Conservation (phyloP, 2,888 invertebrate genomes). For the Cosmopolites sordidus region DNA sequence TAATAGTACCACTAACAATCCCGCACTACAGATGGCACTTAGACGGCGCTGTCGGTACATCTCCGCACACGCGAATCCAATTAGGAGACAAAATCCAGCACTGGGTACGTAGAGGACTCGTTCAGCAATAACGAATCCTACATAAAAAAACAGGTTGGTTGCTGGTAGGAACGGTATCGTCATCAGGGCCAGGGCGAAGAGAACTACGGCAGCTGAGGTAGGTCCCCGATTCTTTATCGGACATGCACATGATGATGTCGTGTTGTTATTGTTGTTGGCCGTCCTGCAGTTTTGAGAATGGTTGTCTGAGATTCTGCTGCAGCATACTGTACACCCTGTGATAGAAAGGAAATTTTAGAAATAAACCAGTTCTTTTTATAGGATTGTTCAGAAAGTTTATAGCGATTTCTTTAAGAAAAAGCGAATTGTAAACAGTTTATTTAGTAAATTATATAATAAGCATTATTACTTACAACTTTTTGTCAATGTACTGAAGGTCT, state of each 20-base stretch:
- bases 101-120: conserved; percentile 93
- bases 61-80: conserved; percentile 68
- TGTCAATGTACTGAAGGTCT: too few relatives aligned
- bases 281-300: conserved; percentile 67
- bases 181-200: conserved; percentile 69
- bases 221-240: conserved; percentile 5
- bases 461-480: too few relatives aligned
- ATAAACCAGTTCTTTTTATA: too few relatives aligned
- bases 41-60: conserved; percentile 48
- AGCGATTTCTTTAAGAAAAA: too few relatives aligned
- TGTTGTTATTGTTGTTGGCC: conserved; percentile 60
- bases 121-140: conserved; percentile 97
- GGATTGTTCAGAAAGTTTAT: too few relatives aligned
- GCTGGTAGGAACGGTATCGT: conserved; percentile 93
- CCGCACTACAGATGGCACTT: conserved; percentile 49
- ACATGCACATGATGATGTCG: conserved; percentile 53
- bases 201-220: conserved; percentile 15
- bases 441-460: too few relatives aligned
- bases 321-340: conserved; percentile 64
- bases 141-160: conserved; percentile 94
- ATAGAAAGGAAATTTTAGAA: too few relatives aligned
- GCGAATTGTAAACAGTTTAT: too few relatives aligned
- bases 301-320: conserved; percentile 61
- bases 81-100: conserved; percentile 87
- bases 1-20: conserved; percentile 56